Percentiles rank a stretch among this genome's conserved stretches.
Conservation (phyloP, 1,140 invertebrate species). For the Kradibia gibbosae region DNA sequence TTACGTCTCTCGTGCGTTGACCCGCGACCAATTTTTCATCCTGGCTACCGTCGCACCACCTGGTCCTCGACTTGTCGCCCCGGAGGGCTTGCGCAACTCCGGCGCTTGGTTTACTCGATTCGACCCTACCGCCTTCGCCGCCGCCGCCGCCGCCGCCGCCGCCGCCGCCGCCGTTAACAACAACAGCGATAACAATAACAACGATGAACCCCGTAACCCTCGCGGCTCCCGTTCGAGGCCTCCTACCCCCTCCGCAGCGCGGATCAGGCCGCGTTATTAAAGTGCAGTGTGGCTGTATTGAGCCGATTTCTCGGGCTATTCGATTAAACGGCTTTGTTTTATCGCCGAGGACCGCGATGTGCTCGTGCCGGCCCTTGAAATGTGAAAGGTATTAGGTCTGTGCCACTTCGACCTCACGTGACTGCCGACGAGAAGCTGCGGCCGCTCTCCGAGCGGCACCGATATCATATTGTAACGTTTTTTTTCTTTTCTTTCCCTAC, state of each 20-base stretch:
- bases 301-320: not conserved
- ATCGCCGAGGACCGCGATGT: not conserved
- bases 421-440: not conserved
- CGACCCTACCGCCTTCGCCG: not conserved
- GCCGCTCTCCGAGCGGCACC: not conserved
- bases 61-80: not conserved
- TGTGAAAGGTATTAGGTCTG: conserved; percentile 34
- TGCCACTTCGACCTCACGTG: not conserved
- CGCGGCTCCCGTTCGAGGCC: not conserved
- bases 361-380: conserved; percentile 30
- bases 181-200: too few species aligned
- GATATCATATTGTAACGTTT: not conserved
- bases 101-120: too few species aligned
- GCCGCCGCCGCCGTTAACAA: not conserved
- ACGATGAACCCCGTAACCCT: not conserved
- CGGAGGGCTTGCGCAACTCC: not conserved
- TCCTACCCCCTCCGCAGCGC: too few species aligned
- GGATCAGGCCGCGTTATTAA: too few species aligned
- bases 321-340: not conserved
- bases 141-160: not conserved
- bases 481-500: not conserved
- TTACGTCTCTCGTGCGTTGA: not conserved
- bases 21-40: not conserved
- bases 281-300: not conserved
- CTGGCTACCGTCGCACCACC: too few species aligned